Evolutionary conservation across 64 coral and sea anemone species (phyloP).

Genomic region (Montipora sp.): DNA sequence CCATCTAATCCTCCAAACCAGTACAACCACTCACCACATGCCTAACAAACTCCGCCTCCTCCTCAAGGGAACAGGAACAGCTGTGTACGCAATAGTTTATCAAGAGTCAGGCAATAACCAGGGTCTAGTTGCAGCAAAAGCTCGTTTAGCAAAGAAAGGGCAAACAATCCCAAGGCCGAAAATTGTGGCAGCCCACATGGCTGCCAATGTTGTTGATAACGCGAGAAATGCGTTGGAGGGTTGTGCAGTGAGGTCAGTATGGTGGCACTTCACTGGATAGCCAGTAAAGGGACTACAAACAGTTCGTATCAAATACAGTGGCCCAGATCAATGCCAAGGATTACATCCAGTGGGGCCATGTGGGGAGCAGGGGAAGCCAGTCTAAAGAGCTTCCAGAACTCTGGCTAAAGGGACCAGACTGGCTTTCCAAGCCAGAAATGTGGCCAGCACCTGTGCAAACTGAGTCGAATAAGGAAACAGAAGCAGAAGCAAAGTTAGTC

Average conservation of each 20-base stretch:
- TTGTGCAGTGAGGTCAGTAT: slow-evolving; percentile 36
- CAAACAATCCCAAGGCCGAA: slow-evolving; percentile 56
- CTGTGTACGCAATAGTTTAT: slow-evolving; percentile 36
- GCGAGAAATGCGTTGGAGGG: slow-evolving; percentile 20
- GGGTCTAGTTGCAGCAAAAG: slow-evolving; percentile 35
- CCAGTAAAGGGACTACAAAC: slow-evolving; percentile 52
- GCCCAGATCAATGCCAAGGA: slow-evolving; percentile 37
- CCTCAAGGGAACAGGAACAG: slow-evolving; percentile 1
- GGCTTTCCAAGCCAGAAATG: slow-evolving; percentile 14
- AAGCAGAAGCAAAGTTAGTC: slow-evolving; percentile 18
- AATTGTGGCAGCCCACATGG: slow-evolving; percentile 53
- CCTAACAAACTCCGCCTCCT: too few species aligned
- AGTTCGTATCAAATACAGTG: slow-evolving; percentile 68
- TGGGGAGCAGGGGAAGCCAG: slow-evolving; percentile 40
- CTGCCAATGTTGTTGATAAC: slow-evolving; percentile 57
- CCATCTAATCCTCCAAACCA: too few species aligned
- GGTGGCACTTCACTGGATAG: slow-evolving; percentile 56
- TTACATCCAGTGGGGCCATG: slow-evolving; percentile 52
- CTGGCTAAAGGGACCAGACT: slow-evolving; percentile 30
- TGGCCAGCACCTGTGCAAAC: slow-evolving; percentile 5
- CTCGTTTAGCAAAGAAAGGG: slow-evolving; percentile 42
- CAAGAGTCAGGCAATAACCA: slow-evolving; percentile 28
- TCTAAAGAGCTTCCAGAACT: neutral
- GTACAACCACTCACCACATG: too few species aligned
- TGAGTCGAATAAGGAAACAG: slow-evolving; percentile 34